Conservation (phyloP, 2,888 invertebrate species). For the Pyrgus malvae region DNA sequence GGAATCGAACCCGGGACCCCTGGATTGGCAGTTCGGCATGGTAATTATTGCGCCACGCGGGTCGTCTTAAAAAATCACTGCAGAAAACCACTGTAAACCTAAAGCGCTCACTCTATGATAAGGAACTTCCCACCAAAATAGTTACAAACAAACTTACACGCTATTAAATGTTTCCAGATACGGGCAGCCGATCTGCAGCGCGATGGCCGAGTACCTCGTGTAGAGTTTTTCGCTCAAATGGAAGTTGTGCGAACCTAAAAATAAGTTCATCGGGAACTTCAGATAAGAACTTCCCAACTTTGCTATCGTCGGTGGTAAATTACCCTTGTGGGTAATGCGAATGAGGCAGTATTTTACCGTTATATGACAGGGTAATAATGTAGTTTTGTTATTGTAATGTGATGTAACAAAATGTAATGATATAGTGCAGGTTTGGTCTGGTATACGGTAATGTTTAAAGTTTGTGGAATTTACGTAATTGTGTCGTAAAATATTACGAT, state of each 20-base stretch:
- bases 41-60: no score
- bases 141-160: conserved; percentile 82
- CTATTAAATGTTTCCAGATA: conserved; percentile 87
- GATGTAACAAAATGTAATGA: conserved; percentile 8
- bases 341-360: conserved; percentile 25
- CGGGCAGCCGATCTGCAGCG: conserved; percentile 88
- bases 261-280: conserved; percentile 21
- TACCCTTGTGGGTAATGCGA: conserved; percentile 26
- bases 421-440: conserved; percentile 8
- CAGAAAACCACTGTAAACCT: no score
- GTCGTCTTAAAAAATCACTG: no score
- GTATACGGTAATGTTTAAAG: conserved; percentile 10
- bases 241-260: conserved; percentile 84
- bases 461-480: conserved; percentile 4
- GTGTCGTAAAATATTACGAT: not conserved
- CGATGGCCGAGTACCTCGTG: conserved; percentile 89
- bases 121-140: no score
- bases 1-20: no score
- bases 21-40: no score
- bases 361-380: conserved; percentile 25
- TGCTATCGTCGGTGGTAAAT: conserved; percentile 21
- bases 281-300: conserved; percentile 23
- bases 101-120: no score
- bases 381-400: conserved; percentile 27
- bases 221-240: conserved; percentile 89